Conservation (phyloP, 2,113 vertebrate genomes). For the Rhinoptilus africanus region DNA sequence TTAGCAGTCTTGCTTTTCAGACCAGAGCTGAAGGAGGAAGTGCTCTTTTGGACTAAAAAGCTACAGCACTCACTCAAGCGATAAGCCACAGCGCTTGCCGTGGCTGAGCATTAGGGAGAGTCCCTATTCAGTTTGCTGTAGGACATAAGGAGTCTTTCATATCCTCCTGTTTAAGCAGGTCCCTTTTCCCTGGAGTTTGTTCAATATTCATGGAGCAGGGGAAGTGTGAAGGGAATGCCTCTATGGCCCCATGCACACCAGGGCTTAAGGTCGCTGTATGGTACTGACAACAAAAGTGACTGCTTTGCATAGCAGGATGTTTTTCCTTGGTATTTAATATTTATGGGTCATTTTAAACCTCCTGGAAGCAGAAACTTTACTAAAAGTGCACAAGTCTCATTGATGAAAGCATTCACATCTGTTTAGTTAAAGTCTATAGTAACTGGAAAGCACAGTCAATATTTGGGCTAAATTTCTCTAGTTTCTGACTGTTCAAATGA, state of each 20-base stretch:
- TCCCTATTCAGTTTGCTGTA: background rate
- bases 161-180: background rate
- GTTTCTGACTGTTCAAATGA: background rate
- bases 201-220: background rate
- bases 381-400: background rate
- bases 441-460: background rate
- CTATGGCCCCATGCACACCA: background rate
- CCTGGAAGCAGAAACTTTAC: background rate
- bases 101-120: background rate
- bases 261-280: background rate
- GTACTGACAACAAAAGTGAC: background rate
- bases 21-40: background rate
- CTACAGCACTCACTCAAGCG: background rate
- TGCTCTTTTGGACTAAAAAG: background rate
- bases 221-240: background rate
- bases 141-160: background rate
- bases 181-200: background rate
- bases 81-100: background rate
- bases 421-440: background rate
- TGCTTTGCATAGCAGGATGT: background rate
- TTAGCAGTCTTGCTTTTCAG: background rate
- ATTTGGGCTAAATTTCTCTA: background rate
- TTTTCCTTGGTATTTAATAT: background rate
- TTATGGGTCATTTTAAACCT: background rate
- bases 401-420: background rate